Evolutionary conservation across 2,888 invertebrate genomes (phyloP), one percentile per base, ranked within the genome.

Genomic region (Rotaria magnacalcarata): DNA sequence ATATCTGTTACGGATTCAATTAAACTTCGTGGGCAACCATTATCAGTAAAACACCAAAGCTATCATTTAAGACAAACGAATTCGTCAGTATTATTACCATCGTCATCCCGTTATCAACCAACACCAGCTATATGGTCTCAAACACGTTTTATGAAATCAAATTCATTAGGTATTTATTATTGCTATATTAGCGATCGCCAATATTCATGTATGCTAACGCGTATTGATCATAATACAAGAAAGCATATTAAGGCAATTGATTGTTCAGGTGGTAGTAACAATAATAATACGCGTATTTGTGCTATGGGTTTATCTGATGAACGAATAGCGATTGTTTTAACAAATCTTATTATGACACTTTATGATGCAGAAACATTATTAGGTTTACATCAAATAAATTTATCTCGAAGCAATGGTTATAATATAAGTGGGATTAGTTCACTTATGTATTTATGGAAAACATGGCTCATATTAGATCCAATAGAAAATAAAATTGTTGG

Each of bases 391-490:
- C 43, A 80, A 80, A 47, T 80, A 24, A 80, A 47, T 47, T 14
- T 80, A 24, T 1, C 80, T 0, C 43, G 21, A n/a, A n/a, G 24
- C n/a, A 43, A 47, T 47, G 21, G 3, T 47, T 67, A 67, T 67
- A 8, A 34, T 67, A 34, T 67, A 34, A 4, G n/a, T 47, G 47
- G 80, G 47, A n/a, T 80, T n/a, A 80, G 80, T 80, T 8, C 80
- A 80, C 2, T 80, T 24, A 5, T 80, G 7, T 80, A 80, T 80
- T 47, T 80, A 80, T 80, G 47, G 47, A 80, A 80, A 80, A 80
- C 80, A n/a, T 80, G 80, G 80, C 47, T 80, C 16, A n/a, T 80
- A n/a, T 80, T 80, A 34, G 80, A 80, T 80, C 80, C 43, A 11
- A 43, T 80, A n/a, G 47, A 80, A 47, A 43, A 80, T 10, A 43